Percentiles rank a stretch among this genome's conserved stretches.
Evolutionary conservation across 2,113 vertebrate genomes (phyloP).

Genomic region (Bostrychus sinensis): DNA sequence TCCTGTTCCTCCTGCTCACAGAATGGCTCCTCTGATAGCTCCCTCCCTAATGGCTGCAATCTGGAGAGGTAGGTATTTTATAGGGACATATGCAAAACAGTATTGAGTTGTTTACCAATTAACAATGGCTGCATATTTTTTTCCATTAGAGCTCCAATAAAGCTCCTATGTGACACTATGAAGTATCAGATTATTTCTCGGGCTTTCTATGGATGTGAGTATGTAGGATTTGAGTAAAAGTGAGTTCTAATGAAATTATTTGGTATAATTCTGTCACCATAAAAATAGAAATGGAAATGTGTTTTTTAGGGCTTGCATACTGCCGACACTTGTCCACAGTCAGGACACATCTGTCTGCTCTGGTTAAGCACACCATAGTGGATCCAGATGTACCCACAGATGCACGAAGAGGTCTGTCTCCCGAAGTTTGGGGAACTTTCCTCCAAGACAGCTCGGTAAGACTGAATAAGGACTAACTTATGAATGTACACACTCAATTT

Average conservation of each 20-base stretch:
- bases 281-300: not conserved
- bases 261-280: not conserved
- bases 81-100: not conserved
- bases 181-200: constrained; percentile 99
- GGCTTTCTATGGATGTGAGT: constrained; percentile 98
- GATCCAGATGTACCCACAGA: constrained; percentile 82
- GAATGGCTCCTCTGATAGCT: constrained; percentile 86
- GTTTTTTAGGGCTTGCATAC: constrained; percentile 90
- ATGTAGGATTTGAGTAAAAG: not conserved
- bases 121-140: constrained; percentile 26
- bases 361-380: constrained; percentile 91
- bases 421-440: constrained; percentile 87
- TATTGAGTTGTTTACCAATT: constrained; percentile 10
- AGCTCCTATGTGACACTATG: constrained; percentile 98
- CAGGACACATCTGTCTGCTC: constrained; percentile 92
- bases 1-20: constrained; percentile 95
- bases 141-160: constrained; percentile 87
- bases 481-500: too few relatives aligned
- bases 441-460: constrained; percentile 89
- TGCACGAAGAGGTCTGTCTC: constrained; percentile 84
- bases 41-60: constrained; percentile 88
- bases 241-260: too few relatives aligned
- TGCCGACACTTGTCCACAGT: constrained; percentile 97
- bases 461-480: not conserved
- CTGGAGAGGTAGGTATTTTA: constrained; percentile 85